Percentiles rank a stretch among this genome's conserved stretches.
These are phyloP conservation scores for Phyllotreta striolata DNA, from an alignment of 2,888 invertebrate genomes.

Conservation along the genomic window DNA sequence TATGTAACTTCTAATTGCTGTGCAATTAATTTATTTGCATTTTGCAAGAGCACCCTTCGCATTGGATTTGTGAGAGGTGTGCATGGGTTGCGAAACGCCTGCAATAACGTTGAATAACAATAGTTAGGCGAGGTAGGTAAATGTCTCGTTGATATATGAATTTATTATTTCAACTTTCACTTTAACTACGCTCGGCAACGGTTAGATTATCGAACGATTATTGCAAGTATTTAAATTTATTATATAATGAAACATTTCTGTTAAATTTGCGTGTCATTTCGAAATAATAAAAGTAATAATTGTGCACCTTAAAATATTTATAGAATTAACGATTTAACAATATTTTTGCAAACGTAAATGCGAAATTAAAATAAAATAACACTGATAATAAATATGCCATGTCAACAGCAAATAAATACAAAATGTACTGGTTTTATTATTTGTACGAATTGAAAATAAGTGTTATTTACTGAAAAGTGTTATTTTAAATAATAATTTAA, in stretches of 20 bases:
- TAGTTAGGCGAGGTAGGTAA: slow-evolving; percentile 26
- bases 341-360: too few relatives aligned
- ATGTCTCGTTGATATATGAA: slow-evolving; percentile 6
- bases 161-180: slow-evolving; percentile 33
- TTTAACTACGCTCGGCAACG: slow-evolving; percentile 19
- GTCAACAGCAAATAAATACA: slow-evolving; percentile 1
- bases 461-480: not conserved
- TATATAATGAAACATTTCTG: slow-evolving; percentile 26
- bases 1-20: not conserved
- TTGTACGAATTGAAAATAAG: not conserved
- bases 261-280: not conserved
- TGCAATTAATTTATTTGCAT: not conserved
- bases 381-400: slow-evolving; percentile 11
- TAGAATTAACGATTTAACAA: too few relatives aligned
- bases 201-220: slow-evolving; percentile 20
- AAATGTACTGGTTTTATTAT: not conserved
- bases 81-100: not conserved
- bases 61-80: not conserved
- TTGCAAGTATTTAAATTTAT: slow-evolving; percentile 31
- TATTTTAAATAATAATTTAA: not conserved
- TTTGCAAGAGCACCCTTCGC: slow-evolving; percentile 12
- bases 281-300: too few relatives aligned
- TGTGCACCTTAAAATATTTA: too few relatives aligned
- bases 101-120: slow-evolving; percentile 24
- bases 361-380: slow-evolving; percentile 2